Percentiles rank a stretch among this genome's conserved stretches.
Conservation (phyloP, 2,888 invertebrate species). For the Spodoptera picta region DNA sequence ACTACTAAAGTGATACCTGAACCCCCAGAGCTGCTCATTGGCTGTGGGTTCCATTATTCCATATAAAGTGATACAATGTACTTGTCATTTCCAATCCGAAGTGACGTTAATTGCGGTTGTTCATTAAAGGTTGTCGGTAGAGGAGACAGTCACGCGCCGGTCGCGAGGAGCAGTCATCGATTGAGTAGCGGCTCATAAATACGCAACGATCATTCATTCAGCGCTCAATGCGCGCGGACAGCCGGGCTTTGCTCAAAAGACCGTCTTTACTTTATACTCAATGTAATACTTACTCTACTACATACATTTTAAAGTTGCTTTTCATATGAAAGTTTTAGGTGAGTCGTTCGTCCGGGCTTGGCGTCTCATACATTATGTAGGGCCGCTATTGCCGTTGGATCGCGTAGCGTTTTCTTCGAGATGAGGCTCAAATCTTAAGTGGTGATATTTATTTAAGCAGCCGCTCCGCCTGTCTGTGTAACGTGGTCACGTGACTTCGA, state of each 20-base stretch:
- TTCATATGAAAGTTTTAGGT: constrained; percentile 7
- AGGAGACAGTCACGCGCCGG: not conserved
- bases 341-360: constrained; percentile 31
- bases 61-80: not conserved
- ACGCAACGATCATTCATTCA: constrained; percentile 62
- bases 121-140: constrained; percentile 44
- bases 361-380: constrained; percentile 71
- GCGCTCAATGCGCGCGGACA: constrained; percentile 57
- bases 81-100: constrained; percentile 33
- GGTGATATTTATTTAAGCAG: constrained; percentile 73
- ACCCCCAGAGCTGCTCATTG: no score
- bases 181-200: constrained; percentile 60
- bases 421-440: constrained; percentile 69
- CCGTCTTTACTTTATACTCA: constrained; percentile 20
- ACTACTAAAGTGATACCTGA: no score
- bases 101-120: constrained; percentile 43
- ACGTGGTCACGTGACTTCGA: no score
- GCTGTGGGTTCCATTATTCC: no score
- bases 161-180: constrained; percentile 29
- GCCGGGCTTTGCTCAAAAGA: constrained; percentile 47
- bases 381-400: constrained; percentile 59
- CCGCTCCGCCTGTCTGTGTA: no score
- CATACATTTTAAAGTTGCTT: constrained; percentile 13
- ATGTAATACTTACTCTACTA: constrained; percentile 12
- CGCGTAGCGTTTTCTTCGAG: constrained; percentile 54